Percentiles rank a stretch among this genome's conserved stretches.
These are phyloP conservation scores for Gambusia yucatana DNA, from an alignment of 2,797 vertebrate genomes.

Conservation along the genomic window DNA sequence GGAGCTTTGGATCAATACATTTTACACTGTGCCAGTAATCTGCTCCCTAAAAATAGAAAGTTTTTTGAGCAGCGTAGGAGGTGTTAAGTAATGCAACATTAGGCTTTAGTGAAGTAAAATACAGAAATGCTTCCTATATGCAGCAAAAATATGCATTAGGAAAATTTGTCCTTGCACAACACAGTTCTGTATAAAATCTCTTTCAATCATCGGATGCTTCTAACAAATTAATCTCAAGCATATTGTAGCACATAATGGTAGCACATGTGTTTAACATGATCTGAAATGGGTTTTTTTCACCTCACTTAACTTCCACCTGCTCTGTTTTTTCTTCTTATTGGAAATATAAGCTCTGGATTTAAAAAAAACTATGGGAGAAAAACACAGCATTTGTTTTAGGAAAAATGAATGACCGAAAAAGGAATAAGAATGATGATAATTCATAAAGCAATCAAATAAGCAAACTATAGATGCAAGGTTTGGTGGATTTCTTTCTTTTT, in stretches of 20 bases:
- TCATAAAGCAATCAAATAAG: not conserved
- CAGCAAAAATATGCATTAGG: slow-evolving; percentile 35
- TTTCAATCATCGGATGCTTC: slow-evolving; percentile 35
- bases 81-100: slow-evolving; percentile 33
- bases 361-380: not conserved
- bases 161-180: slow-evolving; percentile 26
- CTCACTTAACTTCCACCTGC: slow-evolving; percentile 10
- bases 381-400: not conserved
- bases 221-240: slow-evolving; percentile 11
- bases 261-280: slow-evolving; percentile 22
- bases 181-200: slow-evolving; percentile 40
- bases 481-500: not conserved
- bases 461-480: not conserved
- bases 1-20: slow-evolving; percentile 61
- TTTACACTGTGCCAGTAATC: slow-evolving; percentile 68
- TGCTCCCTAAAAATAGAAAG: slow-evolving; percentile 51
- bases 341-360: slow-evolving; percentile 20
- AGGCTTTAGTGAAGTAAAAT: slow-evolving; percentile 3
- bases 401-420: not conserved
- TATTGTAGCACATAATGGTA: slow-evolving; percentile 7
- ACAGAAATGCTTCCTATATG: slow-evolving; percentile 23
- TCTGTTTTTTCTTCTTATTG: slow-evolving; percentile 5
- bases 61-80: not conserved
- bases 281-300: slow-evolving; percentile 1
- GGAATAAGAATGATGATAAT: not conserved